These are phyloP conservation scores for Ornithorhynchus anatinus DNA, from an alignment of 2,113 vertebrate genomes.

Conservation along the genomic window DNA sequence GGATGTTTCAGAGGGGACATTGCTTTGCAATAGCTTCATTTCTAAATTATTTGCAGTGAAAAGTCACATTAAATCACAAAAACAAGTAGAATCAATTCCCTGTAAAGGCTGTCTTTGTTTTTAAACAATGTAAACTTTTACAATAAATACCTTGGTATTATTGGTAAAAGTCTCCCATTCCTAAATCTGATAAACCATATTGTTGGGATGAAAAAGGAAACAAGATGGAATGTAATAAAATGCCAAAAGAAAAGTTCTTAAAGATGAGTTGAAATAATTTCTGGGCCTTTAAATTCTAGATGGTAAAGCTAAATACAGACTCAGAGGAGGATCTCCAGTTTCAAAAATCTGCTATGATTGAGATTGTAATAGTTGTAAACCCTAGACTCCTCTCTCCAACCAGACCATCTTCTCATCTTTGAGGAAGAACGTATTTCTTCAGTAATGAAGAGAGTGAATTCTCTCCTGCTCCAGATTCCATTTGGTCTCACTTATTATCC, in stretches of 20 bases:
- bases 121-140: neutral
- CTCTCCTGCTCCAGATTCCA: too few relatives aligned
- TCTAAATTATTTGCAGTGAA: conserved; percentile 7
- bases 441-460: too few relatives aligned
- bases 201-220: neutral
- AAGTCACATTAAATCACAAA: neutral
- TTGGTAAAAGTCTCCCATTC: neutral
- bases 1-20: too few relatives aligned
- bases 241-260: neutral
- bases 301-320: neutral
- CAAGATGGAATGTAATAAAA: neutral
- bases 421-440: too few relatives aligned
- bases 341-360: neutral
- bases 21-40: conserved; percentile 1
- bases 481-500: too few relatives aligned
- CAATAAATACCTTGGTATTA: neutral
- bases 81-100: neutral
- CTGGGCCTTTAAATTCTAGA: neutral
- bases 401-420: too few relatives aligned
- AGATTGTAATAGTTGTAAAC: rapidly evolving
- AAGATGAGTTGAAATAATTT: conserved; percentile 1
- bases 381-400: too few relatives aligned
- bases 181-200: neutral
- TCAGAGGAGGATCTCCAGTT: neutral
- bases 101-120: conserved; percentile 16